Conservation (phyloP, 2,888 invertebrate species). For the Aethes cnicana region DNA sequence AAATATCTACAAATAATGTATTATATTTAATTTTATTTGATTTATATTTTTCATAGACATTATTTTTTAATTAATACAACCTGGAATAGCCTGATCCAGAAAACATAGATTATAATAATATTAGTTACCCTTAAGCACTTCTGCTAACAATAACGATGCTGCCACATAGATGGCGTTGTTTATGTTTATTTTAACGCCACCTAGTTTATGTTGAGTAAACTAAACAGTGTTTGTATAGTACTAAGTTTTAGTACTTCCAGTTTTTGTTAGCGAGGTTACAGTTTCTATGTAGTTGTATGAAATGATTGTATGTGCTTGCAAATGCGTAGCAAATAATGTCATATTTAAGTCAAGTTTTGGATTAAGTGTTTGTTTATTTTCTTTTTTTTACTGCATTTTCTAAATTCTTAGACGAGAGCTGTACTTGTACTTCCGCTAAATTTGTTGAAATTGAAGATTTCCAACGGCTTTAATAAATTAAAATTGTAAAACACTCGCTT, state of each 20-base stretch:
- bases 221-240: slow-evolving; percentile 6
- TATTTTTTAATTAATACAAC: too few relatives aligned
- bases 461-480: too few relatives aligned
- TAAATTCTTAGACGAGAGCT: slow-evolving; percentile 2
- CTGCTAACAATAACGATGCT: neutral
- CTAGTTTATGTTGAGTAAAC: slow-evolving; percentile 3
- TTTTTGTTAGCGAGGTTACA: slow-evolving; percentile 29
- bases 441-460: too few relatives aligned
- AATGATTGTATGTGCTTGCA: slow-evolving; percentile 21
- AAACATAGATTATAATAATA: neutral
- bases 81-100: slow-evolving; percentile 10
- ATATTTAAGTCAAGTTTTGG: slow-evolving; percentile 18
- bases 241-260: slow-evolving; percentile 21
- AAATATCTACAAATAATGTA: slow-evolving; percentile 5
- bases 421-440: too few relatives aligned
- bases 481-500: too few relatives aligned
- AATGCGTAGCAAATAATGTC: slow-evolving; percentile 19
- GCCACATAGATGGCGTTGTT: slow-evolving; percentile 12
- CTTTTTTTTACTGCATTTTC: slow-evolving; percentile 1
- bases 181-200: slow-evolving; percentile 8
- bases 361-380: slow-evolving; percentile 10
- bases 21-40: too few relatives aligned
- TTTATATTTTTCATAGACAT: too few relatives aligned
- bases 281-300: slow-evolving; percentile 18
- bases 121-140: neutral